Conservation (phyloP, 2,888 invertebrate species). For the Saturnia japonica region DNA sequence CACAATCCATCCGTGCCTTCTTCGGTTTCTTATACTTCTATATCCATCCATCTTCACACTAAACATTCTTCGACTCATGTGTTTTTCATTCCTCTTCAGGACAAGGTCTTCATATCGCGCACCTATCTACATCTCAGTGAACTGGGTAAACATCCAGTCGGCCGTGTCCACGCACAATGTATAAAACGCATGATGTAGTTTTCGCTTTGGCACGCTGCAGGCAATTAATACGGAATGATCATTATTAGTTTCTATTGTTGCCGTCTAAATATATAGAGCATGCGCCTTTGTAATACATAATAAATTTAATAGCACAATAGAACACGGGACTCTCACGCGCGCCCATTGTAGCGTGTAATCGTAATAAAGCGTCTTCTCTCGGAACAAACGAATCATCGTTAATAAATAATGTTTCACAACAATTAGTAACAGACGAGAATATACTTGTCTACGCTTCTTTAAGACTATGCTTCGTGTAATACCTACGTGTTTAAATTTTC, state of each 20-base stretch:
- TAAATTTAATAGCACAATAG: slow-evolving; percentile 67
- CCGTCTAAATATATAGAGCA: slow-evolving; percentile 73
- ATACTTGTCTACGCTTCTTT: slow-evolving; percentile 29
- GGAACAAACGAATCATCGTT: slow-evolving; percentile 55
- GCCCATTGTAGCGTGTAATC: slow-evolving; percentile 68
- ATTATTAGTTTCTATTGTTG: slow-evolving; percentile 77
- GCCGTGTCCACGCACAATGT: slow-evolving; percentile 58
- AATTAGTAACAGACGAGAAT: slow-evolving; percentile 44
- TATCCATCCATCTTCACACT: too few relatives aligned
- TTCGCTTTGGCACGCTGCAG: slow-evolving; percentile 58
- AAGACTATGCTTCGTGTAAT: slow-evolving; percentile 5
- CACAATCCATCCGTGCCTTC: too few relatives aligned
- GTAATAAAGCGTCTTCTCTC: slow-evolving; percentile 70
- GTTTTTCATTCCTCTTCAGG: too few relatives aligned
- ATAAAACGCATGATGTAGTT: slow-evolving; percentile 60
- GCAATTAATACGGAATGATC: slow-evolving; percentile 71
- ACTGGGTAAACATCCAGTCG: slow-evolving; percentile 57
- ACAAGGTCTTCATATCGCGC: too few relatives aligned
- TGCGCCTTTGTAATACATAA: slow-evolving; percentile 68
- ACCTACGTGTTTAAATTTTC: slow-evolving; percentile 27
- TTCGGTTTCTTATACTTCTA: too few relatives aligned
- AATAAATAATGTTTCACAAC: slow-evolving; percentile 60
- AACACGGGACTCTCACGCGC: slow-evolving; percentile 70
- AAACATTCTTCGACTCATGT: too few relatives aligned
- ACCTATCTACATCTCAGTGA: slow-evolving; percentile 30